Percentiles rank a stretch among this genome's conserved stretches.
Conservation (phyloP, 2,113 vertebrate genomes). For the Typhlomys cinereus region DNA sequence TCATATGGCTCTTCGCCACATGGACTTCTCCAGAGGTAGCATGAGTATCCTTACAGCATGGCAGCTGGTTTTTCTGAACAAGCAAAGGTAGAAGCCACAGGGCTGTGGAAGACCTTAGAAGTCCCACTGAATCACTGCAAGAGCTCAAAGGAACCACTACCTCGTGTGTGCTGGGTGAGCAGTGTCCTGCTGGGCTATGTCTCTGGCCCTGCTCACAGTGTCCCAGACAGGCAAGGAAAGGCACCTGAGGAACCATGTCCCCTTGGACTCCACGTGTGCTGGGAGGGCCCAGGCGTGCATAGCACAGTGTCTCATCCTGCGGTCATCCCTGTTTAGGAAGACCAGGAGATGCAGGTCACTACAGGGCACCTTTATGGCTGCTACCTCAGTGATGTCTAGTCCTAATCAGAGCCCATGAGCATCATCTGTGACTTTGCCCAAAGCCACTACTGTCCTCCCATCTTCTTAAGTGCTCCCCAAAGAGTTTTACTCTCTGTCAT, state of each 20-base stretch:
- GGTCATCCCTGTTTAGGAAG: background rate
- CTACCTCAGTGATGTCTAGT: background rate
- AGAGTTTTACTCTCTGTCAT: background rate
- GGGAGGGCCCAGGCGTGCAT: too few relatives aligned
- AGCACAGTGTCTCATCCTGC: too few relatives aligned
- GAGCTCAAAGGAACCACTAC: background rate
- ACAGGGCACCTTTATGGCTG: background rate
- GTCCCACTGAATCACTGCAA: background rate
- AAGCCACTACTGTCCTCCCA: background rate
- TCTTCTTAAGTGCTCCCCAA: background rate
- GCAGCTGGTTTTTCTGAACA: background rate
- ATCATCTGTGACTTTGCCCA: background rate
- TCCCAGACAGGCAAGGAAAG: too few relatives aligned
- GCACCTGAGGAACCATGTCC: too few relatives aligned
- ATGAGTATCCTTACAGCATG: background rate
- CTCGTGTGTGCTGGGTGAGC: background rate
- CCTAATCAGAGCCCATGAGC: background rate
- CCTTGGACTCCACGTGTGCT: too few relatives aligned
- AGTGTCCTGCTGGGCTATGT: too few relatives aligned
- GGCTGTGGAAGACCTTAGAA: background rate
- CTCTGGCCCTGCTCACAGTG: too few relatives aligned
- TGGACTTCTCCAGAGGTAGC: background rate
- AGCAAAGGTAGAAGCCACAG: background rate
- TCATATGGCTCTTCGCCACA: rapidly evolving
- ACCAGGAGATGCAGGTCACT: background rate